Evolutionary conservation across 1,140 invertebrate genomes (phyloP).

Genomic region (Hormaphis cornu): DNA sequence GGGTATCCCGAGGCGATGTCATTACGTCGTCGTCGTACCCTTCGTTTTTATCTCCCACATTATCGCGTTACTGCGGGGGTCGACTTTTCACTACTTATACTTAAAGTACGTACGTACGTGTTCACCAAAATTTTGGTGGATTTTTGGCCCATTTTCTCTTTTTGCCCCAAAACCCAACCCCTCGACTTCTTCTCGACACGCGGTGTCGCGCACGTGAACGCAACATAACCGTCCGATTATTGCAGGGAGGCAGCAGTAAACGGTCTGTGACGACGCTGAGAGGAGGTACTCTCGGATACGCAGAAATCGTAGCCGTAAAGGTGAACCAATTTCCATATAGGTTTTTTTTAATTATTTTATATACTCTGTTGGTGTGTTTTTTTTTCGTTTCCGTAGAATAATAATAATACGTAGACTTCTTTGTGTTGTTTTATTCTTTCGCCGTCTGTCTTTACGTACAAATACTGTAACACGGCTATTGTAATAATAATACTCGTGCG

Average conservation of each 20-base stretch:
- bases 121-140: no score
- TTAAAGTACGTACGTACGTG: no score
- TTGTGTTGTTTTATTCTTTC: neutral
- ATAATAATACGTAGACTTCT: neutral
- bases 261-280: conserved; percentile 81
- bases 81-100: no score
- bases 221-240: neutral
- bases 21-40: no score
- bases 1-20: no score
- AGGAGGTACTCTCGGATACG: conserved; percentile 76
- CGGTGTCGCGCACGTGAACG: no score
- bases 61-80: no score
- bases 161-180: no score
- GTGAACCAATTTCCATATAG: conserved; percentile 47
- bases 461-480: neutral
- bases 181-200: neutral
- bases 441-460: neutral
- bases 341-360: neutral
- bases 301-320: conserved; percentile 92
- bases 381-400: conserved; percentile 13
- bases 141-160: no score
- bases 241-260: conserved; percentile 65
- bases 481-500: no score
- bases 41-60: no score
- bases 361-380: neutral